Base-by-base conservation (phyloP, 1,140 invertebrate genomes). In the Saccostrea echinata region DNA sequence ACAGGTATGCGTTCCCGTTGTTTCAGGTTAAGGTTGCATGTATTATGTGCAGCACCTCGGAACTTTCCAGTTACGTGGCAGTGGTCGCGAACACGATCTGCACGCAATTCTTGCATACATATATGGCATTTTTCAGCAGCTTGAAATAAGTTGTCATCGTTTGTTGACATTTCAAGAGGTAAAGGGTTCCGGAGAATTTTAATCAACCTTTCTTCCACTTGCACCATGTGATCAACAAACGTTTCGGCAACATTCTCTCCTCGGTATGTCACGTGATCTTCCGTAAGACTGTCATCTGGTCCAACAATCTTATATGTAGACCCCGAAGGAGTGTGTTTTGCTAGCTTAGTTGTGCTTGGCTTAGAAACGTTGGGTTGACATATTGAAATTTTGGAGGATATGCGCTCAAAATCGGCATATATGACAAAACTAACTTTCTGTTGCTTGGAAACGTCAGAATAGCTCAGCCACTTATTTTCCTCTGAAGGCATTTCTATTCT, bases 1-100 rank as follows among this genome's bases (percentile, higher is more conserved):
- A 95, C 90, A 21, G 94, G 93, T 68, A 94, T 91, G 12, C 55
- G 53, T 18, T 84, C 89, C 18, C 84, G 64, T 24, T 61, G 68
- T 53, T 89, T 88, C 11, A 84, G 86, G 24, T 91, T 86, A 2
- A 88, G n/a, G 52, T 89, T 91, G 24, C 90, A 91, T 16, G 30
- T 24, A 76, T 81, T 88, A 55, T 91, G 90, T 1, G 88, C 88
- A 12, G 90, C 88, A 0, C 68, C 83, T 86, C 68, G 94, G 88
- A 86, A 90, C 30, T 76, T 57, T 11, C 89, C 89, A 16, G 87
- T 90, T 13, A 86, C 61, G 52, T 90, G 88, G 61, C 88, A 89
- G 64, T 87, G 86, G 53, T 89, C 88, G 1, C 85, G n/a, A n/a
- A n/a, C n/a, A n/a, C n/a, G n/a, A n/a, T n/a, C n/a, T n/a, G n/a